Evolutionary conservation across 2,888 invertebrate species (phyloP).

Genomic region (Branchipolynoe longqiensis): DNA sequence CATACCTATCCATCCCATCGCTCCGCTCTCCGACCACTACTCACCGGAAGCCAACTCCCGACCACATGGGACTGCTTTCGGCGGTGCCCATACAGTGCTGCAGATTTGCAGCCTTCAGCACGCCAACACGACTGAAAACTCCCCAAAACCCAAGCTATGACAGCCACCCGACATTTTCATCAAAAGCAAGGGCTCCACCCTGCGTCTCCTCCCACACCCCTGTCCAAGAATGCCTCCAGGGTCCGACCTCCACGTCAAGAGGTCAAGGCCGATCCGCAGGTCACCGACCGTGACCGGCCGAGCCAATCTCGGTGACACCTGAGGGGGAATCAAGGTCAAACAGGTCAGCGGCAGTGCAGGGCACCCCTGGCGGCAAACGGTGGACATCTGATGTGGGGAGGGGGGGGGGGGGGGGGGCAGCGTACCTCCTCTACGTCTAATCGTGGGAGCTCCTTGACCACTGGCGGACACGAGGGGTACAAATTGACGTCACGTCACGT

Average conservation of each 20-base stretch:
- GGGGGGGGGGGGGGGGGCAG: constrained; percentile 11
- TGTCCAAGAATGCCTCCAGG: neutral
- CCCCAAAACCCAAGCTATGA: constrained; percentile 40
- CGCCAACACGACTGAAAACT: too few species aligned
- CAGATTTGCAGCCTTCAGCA: too few species aligned
- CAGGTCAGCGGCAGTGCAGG: constrained; percentile 6
- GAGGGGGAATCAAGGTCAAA: constrained; percentile 26
- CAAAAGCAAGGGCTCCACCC: constrained; percentile 4
- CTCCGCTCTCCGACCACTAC: too few species aligned
- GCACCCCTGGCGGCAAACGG: constrained; percentile 34
- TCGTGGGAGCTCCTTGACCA: neutral
- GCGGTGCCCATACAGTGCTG: too few species aligned
- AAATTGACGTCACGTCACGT: neutral
- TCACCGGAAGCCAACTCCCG: too few species aligned
- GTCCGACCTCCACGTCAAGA: neutral
- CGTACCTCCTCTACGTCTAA: neutral
- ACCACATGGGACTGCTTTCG: too few species aligned
- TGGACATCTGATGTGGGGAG: neutral
- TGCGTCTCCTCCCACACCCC: neutral
- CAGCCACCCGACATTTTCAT: constrained; percentile 28
- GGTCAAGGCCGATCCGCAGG: constrained; percentile 32
- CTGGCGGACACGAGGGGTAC: neutral
- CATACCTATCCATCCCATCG: too few species aligned
- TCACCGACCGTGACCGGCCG: neutral
- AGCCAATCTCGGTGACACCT: constrained; percentile 15